A percentile compares a stretch with the other conserved stretches of the same genome.
phyloP scores from a whole-genome alignment of 2,113 vertebrate species.

The Tonatia bakeri region DNA sequence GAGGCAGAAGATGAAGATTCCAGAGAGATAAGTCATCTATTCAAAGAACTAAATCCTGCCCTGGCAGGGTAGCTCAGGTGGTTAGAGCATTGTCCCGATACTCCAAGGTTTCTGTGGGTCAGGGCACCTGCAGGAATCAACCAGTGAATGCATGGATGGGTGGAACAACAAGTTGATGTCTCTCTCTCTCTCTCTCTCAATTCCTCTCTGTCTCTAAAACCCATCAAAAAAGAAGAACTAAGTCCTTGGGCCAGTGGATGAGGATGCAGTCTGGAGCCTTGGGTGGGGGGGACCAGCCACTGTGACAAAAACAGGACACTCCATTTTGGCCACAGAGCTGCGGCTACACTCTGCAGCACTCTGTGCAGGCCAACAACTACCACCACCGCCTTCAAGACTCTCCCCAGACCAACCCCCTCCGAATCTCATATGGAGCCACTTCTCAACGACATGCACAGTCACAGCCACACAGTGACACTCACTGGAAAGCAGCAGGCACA shows the following conservation, averaged over 20 bases:
- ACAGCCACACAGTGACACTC: background rate
- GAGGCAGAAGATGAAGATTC: background rate
- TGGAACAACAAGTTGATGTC: too few relatives aligned
- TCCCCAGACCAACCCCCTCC: background rate
- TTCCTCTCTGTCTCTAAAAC: too few relatives aligned
- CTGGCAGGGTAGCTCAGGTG: too few relatives aligned
- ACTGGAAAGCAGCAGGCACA: background rate
- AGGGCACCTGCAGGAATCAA: too few relatives aligned
- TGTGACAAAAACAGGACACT: background rate
- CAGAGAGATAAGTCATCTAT: background rate
- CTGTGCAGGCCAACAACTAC: background rate
- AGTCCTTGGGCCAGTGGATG: background rate
- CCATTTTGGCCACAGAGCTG: background rate
- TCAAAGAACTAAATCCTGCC: background rate
- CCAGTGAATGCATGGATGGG: too few relatives aligned
- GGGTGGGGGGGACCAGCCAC: background rate
- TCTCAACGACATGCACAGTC: background rate
- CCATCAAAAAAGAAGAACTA: background rate
- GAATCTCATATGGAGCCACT: background rate
- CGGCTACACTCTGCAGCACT: background rate
- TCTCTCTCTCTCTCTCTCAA: too few relatives aligned
- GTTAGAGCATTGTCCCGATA: too few relatives aligned
- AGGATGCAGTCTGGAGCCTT: background rate
- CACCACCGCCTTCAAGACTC: background rate
- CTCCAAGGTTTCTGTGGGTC: too few relatives aligned